Base-by-base conservation (phyloP, 2,113 vertebrate species). In the Candoia aspera region DNA sequence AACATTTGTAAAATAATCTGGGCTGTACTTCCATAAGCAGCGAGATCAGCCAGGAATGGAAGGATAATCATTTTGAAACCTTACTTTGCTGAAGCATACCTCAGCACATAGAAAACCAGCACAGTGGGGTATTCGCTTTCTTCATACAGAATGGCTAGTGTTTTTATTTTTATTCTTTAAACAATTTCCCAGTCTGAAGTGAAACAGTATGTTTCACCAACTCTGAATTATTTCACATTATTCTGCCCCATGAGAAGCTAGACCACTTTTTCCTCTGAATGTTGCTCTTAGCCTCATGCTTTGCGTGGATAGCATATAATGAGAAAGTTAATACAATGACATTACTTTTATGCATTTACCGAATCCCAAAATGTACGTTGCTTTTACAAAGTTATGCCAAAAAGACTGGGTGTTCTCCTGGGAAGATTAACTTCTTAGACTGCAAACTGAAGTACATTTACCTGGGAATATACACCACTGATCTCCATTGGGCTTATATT, bases 161-260 rank as follows among this genome's bases (percentile, higher is more conserved):
- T 86, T 86, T 15, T 86, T 21, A n/a, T 57, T 86, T 86, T 55
- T 86, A 55, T 85, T 85, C 26, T 85, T 85, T 85, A 49, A 85
- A 6, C 0, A 85, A 53, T 37, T 79, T 37, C 17, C 73, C 73
- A 49, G 11, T 53, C 12, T 53, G 46, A 85, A 85, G 23, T 19
- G 6, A 73, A 84, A 24, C 2, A 46, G 19, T 26, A 24, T 85
- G 6, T 85, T 85, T 53, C 24, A 85, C 23, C 46, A 49, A 49
- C 10, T 85, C 24, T 85, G 84, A 49, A 85, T 53, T 85, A 24
- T 53, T 46, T 2, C 4, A 85, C 24, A 24, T 49, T 53, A 85
- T 53, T 49, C 24, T 53, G 49, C 42, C 24, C 26, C 9, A 53
- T 26, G 12, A 85, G 49, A 49, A 53, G 23, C 33, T 79, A 79